A percentile compares a stretch with the other conserved stretches of the same genome.
phyloP scores from a whole-genome alignment of 2,888 invertebrate species.

The Nephrotoma flavescens region DNA sequence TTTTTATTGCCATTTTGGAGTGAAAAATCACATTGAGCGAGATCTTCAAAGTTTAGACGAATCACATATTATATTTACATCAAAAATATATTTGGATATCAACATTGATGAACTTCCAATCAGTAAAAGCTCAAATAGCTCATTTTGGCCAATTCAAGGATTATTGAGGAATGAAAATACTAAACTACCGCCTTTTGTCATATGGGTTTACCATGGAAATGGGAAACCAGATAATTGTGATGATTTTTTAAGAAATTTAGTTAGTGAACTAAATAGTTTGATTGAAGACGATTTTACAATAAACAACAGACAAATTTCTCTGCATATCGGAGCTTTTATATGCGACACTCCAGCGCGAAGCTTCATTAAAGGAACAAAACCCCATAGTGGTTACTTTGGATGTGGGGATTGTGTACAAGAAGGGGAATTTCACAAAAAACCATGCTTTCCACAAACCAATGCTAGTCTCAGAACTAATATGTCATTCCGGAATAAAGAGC shows the following conservation, averaged over 20 bases:
- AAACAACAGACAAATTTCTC: background rate
- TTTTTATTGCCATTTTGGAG: background rate
- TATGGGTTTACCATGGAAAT: background rate
- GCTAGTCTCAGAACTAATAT: background rate
- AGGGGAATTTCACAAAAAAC: background rate
- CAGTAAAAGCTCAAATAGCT: background rate
- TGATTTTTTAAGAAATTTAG: background rate
- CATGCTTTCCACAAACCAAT: background rate
- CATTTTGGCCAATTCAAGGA: background rate
- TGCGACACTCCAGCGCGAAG: background rate
- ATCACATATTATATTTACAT: background rate
- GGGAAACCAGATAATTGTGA: background rate
- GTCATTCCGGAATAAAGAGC: background rate
- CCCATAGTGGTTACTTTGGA: background rate
- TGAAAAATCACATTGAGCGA: background rate
- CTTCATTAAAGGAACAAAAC: background rate
- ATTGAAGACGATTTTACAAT: background rate
- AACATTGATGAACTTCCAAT: background rate
- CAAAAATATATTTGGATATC: background rate
- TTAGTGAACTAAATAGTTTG: background rate
- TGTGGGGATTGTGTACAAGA: background rate
- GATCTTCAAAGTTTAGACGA: background rate
- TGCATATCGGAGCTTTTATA: background rate
- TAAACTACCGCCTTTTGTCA: background rate
- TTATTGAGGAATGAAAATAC: background rate